Conservation (phyloP, 2,113 vertebrate species). For the Vombatus ursinus region DNA sequence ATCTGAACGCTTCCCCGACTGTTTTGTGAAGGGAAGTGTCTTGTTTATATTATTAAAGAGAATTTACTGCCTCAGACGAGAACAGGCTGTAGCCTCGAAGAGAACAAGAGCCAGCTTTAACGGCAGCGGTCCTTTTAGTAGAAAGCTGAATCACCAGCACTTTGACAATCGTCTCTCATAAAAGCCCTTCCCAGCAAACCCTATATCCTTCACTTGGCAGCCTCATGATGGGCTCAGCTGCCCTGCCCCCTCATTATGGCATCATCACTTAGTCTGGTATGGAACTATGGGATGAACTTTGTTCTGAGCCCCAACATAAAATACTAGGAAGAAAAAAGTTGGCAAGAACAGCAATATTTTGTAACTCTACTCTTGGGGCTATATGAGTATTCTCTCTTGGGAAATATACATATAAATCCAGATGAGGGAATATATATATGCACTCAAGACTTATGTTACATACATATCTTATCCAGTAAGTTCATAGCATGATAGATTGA, state of each 20-base stretch:
- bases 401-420: slow-evolving; percentile 41
- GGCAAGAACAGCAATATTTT: not conserved
- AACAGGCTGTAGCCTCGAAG: slow-evolving; percentile 8
- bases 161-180: slow-evolving; percentile 36
- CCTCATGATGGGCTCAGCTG: not conserved
- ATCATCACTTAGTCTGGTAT: not conserved
- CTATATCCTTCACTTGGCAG: too few species aligned
- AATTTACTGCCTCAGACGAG: slow-evolving; percentile 41
- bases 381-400: slow-evolving; percentile 7
- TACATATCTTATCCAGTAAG: slow-evolving; percentile 20
- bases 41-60: slow-evolving; percentile 44
- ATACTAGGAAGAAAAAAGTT: slow-evolving; percentile 27
- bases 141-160: slow-evolving; percentile 9
- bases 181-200: slow-evolving; percentile 5
- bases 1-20: slow-evolving; percentile 18
- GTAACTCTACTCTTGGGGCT: not conserved
- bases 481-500: not conserved
- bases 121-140: slow-evolving; percentile 21
- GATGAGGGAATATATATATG: slow-evolving; percentile 5
- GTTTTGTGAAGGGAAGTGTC: not conserved
- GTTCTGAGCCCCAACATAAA: slow-evolving; percentile 20
- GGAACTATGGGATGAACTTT: slow-evolving; percentile 18
- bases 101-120: not conserved
- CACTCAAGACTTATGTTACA: not conserved
- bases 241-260: not conserved